A percentile compares a stretch with the other conserved stretches of the same genome.
Evolutionary conservation across 2,113 vertebrate species (phyloP).

Genomic region (Alexandromys fortis): DNA sequence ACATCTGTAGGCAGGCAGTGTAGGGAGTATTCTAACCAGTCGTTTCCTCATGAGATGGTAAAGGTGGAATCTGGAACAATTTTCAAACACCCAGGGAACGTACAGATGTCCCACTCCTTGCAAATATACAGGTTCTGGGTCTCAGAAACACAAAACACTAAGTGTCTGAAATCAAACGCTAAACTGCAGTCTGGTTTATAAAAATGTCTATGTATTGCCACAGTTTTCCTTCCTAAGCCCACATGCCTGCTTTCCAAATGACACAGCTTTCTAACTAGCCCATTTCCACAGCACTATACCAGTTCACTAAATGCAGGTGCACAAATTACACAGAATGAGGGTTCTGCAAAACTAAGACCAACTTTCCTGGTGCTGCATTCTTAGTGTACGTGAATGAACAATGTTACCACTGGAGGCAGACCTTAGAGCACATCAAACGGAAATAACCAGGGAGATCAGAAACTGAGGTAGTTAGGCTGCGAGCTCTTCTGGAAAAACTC

Average conservation of each 20-base stretch:
- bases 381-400: neutral
- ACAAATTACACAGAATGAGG: neutral
- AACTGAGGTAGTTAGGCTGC: conserved; percentile 77
- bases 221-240: neutral
- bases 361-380: neutral
- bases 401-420: neutral
- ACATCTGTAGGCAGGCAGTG: neutral
- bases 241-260: neutral
- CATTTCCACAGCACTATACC: no score
- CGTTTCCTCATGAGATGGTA: neutral
- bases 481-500: conserved; percentile 30
- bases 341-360: conserved; percentile 18
- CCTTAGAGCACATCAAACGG: conserved; percentile 42
- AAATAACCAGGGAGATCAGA: conserved; percentile 61
- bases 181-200: neutral
- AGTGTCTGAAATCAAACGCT: neutral
- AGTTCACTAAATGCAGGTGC: neutral
- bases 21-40: neutral
- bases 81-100: neutral
- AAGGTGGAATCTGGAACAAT: neutral
- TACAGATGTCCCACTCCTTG: conserved; percentile 14
- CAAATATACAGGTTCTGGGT: neutral
- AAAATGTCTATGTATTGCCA: neutral
- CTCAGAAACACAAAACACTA: conserved; percentile 34
- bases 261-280: neutral